These are phyloP conservation scores for Chesias legatella DNA, from an alignment of 2,888 invertebrate genomes.

Conservation along the genomic window DNA sequence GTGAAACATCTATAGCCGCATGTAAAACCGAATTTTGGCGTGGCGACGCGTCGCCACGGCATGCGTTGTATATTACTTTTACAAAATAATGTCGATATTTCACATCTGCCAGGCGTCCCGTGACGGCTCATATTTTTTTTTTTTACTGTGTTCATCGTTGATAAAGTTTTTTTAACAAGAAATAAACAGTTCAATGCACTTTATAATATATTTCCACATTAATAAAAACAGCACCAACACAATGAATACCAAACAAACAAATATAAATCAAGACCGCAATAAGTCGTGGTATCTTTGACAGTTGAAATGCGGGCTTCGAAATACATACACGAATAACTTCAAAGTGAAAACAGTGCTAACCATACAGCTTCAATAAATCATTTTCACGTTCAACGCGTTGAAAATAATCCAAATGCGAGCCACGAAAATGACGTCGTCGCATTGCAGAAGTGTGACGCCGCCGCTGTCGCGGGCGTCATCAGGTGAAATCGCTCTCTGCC, in stretches of 20 bases:
- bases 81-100: too few species aligned
- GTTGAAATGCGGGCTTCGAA: constrained; percentile 13
- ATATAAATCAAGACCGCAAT: constrained; percentile 10
- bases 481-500: constrained; percentile 48
- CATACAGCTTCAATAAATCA: background rate
- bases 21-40: too few species aligned
- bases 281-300: constrained; percentile 14
- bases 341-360: background rate
- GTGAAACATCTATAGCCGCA: too few species aligned
- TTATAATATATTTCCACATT: background rate
- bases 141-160: too few species aligned
- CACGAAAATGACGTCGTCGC: constrained; percentile 76
- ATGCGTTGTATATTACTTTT: too few species aligned
- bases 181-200: background rate
- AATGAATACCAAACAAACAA: constrained; percentile 8
- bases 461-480: constrained; percentile 73
- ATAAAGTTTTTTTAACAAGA: too few species aligned
- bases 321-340: constrained; percentile 1
- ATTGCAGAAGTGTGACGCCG: constrained; percentile 74
- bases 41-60: too few species aligned
- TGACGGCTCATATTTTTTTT: too few species aligned
- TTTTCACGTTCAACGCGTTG: constrained; percentile 14
- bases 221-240: constrained; percentile 19
- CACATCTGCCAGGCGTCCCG: too few species aligned
- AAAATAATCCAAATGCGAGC: constrained; percentile 60